Evolutionary conservation across 1,140 invertebrate species (phyloP), one percentile per base, ranked within the genome.

Genomic region (Diuraphis noxia): DNA sequence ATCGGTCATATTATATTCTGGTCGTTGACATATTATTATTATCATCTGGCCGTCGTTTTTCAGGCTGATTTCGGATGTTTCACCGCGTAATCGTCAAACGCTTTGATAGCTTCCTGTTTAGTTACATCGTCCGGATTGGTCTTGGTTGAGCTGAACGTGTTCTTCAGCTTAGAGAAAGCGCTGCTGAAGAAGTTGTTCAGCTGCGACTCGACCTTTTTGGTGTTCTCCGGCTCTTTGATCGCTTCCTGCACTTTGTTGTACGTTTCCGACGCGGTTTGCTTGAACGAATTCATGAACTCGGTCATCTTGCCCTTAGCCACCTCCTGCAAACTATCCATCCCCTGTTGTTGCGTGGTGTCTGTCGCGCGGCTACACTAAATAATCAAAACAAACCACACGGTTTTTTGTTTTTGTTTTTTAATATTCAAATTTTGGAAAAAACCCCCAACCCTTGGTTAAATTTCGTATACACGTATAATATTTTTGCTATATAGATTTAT

Each of bases 311-410:
- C 43, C 30, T 88, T 88, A 13, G 86, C 36, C 25, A 6, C 23
- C 9, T 88, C 49, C 36, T 40, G 25, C 19, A 63, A 13, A 21
- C 38, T 56, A 36, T 40, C 36, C 49, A 46, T 6, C 25, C 38
- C 81, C 9, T 17, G 23, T 17, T 21, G 46, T 46, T 49, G 46
- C 23, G 34, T 81, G 38, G 38, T 81, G 1, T 23, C 3, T 36
- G n/a, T 90, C 4, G 77, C 88, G 34, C 34, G 77, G 52, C 43
- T 30, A 36, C 89, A 38, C 89, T 91, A 91, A 91, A 72, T 72
- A 72, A 91, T 91, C 13, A 91, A 81, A 81, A 91, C 40, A 91
- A 91, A 91, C 43, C 43, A 81, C 21, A 82, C 89, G 23, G 17
- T 10, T 88, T 63, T 87, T 84, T 85, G 34, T n/a, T 49, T 46